Base-by-base conservation (phyloP, 2,113 vertebrate species). In the Stictonetta naevosa region DNA sequence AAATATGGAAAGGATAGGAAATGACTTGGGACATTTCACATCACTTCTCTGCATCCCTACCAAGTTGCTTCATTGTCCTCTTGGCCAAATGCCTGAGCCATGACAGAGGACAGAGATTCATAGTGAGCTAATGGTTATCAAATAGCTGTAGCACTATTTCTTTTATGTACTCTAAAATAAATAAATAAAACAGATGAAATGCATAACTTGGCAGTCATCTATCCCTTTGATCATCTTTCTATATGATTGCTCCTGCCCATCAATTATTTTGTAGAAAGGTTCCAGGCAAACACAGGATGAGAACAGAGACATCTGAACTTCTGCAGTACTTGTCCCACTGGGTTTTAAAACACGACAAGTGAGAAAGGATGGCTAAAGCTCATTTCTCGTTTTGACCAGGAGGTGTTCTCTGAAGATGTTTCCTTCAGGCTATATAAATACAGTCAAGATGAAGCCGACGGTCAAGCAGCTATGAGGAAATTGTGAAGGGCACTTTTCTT, bases 121-220 rank as follows among this genome's bases (percentile, higher is more conserved):
- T 21, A 5, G 3, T 4, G 15, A 63, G 22, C 6, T 6, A 26
- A 13, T 2, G 1, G 3, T 58, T 46, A 38, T 40, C 20, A 60
- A 46, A 33, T 3, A 42, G 38, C 60, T 53, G 46, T n/a, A 74
- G 36, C 2, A 0, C 22, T 23, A 15, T 69, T 58, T 80, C 44
- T 79, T 46, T 69, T 63, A 8, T 2, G 26, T 44, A 12, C 8
- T 62, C 63, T 86, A 19, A 56, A 25, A 1, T 1, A 33, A 50
- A 16, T 33, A 20, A 48, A 88, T 48, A 48, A 21, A 48, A 48
- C 20, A 21, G 46, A 48, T 21, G 4, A 40, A 2, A 2, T 52
- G 34, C 76, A 64, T 20, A 88, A 62, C 40, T 29, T 68, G 3
- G 13, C 17, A 46, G 21, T 25, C 18, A 29, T 38, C 11, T 23